These are phyloP conservation scores for Drosophila carrolli DNA, from an alignment of 1,140 invertebrate genomes.

Conservation along the genomic window DNA sequence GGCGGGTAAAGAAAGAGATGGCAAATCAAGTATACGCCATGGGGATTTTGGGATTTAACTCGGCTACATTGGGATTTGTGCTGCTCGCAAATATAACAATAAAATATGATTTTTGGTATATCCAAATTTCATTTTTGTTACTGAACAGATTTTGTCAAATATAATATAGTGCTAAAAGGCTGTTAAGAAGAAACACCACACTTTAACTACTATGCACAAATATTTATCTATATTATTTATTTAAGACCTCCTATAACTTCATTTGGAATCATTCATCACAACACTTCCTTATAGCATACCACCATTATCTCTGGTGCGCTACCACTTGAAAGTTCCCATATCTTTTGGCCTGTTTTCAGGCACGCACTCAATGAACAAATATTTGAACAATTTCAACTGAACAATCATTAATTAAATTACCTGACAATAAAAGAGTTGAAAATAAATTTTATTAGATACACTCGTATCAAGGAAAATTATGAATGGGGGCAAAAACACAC, in stretches of 20 bases:
- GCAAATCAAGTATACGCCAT: conserved; percentile 45
- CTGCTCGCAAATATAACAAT: neutral
- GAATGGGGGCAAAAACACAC: conserved; percentile 28
- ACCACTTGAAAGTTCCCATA: conserved; percentile 18
- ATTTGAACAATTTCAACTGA: conserved; percentile 45
- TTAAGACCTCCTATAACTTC: neutral
- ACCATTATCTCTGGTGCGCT: conserved; percentile 16
- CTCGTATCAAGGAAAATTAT: conserved; percentile 10
- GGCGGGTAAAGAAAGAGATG: neutral
- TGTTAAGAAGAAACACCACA: neutral
- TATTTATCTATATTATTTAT: conserved; percentile 4
- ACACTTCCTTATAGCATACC: conserved; percentile 25
- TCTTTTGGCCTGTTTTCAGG: conserved; percentile 20
- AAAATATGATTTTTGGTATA: neutral
- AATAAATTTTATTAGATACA: conserved; percentile 11
- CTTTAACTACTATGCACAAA: neutral
- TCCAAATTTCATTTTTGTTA: neutral
- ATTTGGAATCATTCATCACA: neutral
- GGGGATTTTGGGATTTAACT: conserved; percentile 1
- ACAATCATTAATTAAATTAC: conserved; percentile 76
- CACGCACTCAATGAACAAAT: conserved; percentile 29
- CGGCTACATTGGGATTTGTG: neutral
- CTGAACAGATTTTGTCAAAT: neutral
- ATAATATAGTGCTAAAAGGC: too few relatives aligned
- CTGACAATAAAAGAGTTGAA: conserved; percentile 66